These are phyloP conservation scores for Hydrochoerus hydrochaeris DNA, from an alignment of 2,113 vertebrate genomes.

Conservation along the genomic window DNA sequence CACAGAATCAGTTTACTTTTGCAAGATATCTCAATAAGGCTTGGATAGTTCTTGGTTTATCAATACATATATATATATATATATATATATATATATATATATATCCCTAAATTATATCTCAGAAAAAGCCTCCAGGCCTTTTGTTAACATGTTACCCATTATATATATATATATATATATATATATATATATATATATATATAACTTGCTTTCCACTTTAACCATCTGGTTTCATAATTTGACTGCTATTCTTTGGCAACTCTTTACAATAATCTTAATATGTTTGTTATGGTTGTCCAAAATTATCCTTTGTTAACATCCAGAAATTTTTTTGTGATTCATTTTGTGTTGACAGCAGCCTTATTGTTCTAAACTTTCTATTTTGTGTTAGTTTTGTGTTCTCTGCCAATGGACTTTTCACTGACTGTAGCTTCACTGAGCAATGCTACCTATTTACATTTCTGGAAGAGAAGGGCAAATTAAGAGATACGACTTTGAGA, in stretches of 20 bases:
- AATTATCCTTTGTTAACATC: not conserved
- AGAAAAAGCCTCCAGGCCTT: too few relatives aligned
- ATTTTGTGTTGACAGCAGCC: not conserved
- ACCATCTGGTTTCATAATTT: not conserved
- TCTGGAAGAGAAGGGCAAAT: conserved; percentile 23
- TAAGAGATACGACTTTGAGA: conserved; percentile 1
- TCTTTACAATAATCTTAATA: not conserved
- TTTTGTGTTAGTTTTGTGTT: not conserved
- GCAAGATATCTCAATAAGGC: not conserved
- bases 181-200: too few relatives aligned
- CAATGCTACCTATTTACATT: conserved; percentile 17
- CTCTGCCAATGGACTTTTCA: not conserved
- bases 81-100: too few relatives aligned
- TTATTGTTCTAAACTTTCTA: not conserved
- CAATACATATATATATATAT: not conserved
- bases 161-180: too few relatives aligned
- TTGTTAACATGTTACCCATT: too few relatives aligned
- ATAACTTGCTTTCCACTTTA: not conserved
- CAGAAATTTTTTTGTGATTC: not conserved
- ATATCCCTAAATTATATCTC: too few relatives aligned
- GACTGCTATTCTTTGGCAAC: not conserved
- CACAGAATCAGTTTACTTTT: not conserved
- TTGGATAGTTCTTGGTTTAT: not conserved
- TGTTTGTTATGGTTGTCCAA: not conserved
- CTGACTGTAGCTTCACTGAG: not conserved